phyloP scores from a whole-genome alignment of 2,113 vertebrate genomes.

The Albula glossodonta region DNA sequence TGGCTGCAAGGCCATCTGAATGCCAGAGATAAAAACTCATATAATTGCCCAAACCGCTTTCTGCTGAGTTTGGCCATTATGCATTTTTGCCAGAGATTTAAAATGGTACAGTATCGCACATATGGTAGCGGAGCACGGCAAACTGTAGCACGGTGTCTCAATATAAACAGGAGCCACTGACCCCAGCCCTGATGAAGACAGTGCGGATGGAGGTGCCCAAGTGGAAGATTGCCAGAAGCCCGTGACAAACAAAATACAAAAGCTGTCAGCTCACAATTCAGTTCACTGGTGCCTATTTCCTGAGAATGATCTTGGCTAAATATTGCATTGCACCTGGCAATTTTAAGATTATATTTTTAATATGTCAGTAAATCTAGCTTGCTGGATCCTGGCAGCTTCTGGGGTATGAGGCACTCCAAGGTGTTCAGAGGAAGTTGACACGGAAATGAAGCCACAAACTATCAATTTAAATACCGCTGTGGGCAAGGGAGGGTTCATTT shows the following conservation, averaged over 20 bases:
- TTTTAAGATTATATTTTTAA: background rate
- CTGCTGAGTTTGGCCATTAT: background rate
- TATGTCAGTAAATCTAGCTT: too few relatives aligned
- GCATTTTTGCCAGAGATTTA: background rate
- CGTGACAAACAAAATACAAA: background rate
- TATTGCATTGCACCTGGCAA: background rate
- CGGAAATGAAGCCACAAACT: too few relatives aligned
- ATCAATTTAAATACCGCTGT: too few relatives aligned
- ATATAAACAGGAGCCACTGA: background rate
- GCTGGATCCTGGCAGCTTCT: too few relatives aligned
- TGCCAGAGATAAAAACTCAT: background rate
- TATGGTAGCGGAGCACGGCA: background rate
- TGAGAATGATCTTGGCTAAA: too few relatives aligned
- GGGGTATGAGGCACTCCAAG: too few relatives aligned
- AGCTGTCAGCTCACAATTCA: background rate
- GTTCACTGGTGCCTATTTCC: background rate
- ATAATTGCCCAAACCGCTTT: background rate
- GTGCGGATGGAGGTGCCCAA: background rate
- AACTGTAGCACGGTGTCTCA: background rate
- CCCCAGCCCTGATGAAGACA: background rate
- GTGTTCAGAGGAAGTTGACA: too few relatives aligned
- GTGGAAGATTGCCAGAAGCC: background rate
- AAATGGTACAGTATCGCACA: background rate
- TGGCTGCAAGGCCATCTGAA: background rate
- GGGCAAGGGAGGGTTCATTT: too few relatives aligned